Evolutionary conservation across 1,140 invertebrate species (phyloP), one percentile per base, ranked within the genome.

Genomic region (Pissodes strobi): DNA sequence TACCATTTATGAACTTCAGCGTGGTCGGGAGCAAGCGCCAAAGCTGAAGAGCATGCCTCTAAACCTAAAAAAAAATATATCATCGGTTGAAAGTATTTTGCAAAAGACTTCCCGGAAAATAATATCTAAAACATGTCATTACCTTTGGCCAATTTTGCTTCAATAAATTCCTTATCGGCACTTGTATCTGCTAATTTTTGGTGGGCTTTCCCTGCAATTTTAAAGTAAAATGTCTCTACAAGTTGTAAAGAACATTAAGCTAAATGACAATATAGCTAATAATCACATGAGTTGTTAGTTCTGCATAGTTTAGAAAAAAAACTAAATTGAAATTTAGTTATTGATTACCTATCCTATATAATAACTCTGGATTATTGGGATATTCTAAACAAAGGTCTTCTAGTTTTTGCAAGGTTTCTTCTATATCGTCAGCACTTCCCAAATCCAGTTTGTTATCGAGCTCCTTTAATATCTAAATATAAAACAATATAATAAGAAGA

Each of bases 1-100:
- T 84, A 90, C 90, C 90, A 93, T 79, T 92, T 93, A 74, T 92
- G 89, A 22, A 86, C 81, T 71, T 90, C 83, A 1, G 83, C 76
- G 73, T 83, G 80, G 13, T 81, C 70, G 2, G 81, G 72, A 63
- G 86, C 79, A 2, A 85, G 49, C 61, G 81, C 72, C 8, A 92
- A 70, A 58, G 88, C 81, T 71, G 76, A 74, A 67, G 84, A 78
- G 58, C 87, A 89, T 67, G 82, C 82, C 30, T 84, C 79, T 52
- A 84, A 80, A 69, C 86, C 87, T 88, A 64, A 58, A 76, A 61
- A 67, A n/a, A n/a, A n/a, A 2, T 9, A 43, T 23, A n/a, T n/a
- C n/a, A n/a, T n/a, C n/a, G n/a, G n/a, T n/a, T n/a, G n/a, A n/a
- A n/a, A n/a, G n/a, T n/a, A n/a, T n/a, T n/a, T n/a, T n/a, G n/a